Base-by-base conservation (phyloP, 2,113 vertebrate genomes). In the Triplophysa tibetana region DNA sequence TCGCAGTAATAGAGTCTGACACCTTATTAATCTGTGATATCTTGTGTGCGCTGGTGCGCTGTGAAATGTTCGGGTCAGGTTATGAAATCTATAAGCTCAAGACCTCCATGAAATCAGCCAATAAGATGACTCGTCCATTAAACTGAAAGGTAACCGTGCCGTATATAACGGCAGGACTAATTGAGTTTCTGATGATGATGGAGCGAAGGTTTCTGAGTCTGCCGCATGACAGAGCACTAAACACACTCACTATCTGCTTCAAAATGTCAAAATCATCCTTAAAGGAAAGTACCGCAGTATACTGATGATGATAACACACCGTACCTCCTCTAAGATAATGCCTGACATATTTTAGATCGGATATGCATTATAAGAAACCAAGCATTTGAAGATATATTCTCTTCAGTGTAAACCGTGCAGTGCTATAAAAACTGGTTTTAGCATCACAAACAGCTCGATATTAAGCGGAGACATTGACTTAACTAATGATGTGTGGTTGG, bases 211-310 rank as follows among this genome's bases (percentile, higher is more conserved):
- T 83, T 78, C 17, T 24, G 48, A 50, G 65, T 29, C 19, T 63
- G 50, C 63, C 45, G 56, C n/a, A 54, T 68, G 66, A 84, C 70
- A 65, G 77, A 62, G 65, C 26, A 45, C 54, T 75, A 58, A 65
- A 78, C 60, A 63, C 68, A 85, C 77, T 75, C 17, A 65, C 17
- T 19, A 63, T 82, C 26, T 75, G 81, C 45, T 75, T 70, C 29
- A 67, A 86, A 83, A 83, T 86, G 81, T 82, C 82, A 83, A 63
- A 79, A 70, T 8, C 21, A 21, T 60, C 54, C 26, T 79, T 70
- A 77, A 69, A 69, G 56, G 26, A 33, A 60, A 61, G 29, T 62
- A 33, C 41, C 23, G 48, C 68, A 38, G 74, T 80, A 77, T 43
- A 62, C 48, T 75, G 62, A 43, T 9, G 48, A 19, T 66, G 38